A percentile compares a stretch with the other conserved stretches of the same genome.
Conservation (phyloP, 92 coral and sea anemone species). For the Phenganax stokvisi region DNA sequence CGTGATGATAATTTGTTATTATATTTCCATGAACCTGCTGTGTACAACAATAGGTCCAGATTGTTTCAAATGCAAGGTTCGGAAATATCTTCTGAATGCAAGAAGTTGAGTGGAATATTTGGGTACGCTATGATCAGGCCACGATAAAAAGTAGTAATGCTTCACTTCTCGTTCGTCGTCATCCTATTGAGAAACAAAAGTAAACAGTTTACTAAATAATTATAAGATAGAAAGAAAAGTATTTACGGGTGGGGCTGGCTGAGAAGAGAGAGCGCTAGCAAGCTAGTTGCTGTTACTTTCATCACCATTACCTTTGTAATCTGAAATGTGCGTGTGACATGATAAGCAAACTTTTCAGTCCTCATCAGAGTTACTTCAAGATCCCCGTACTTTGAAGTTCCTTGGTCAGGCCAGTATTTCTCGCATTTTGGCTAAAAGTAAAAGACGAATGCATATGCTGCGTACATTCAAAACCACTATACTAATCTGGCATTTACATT, state of each 20-base stretch:
- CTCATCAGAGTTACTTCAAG: conserved; percentile 22
- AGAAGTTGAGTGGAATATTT: conserved; percentile 29
- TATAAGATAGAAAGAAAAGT: too few species aligned
- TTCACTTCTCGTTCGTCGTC: conserved; percentile 60
- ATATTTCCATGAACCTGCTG: conserved; percentile 54
- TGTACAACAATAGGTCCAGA: conserved; percentile 80
- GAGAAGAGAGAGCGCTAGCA: too few species aligned
- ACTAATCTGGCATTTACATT: neutral
- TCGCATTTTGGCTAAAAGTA: conserved; percentile 27
- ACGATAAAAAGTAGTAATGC: conserved; percentile 77
- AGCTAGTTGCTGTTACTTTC: too few species aligned
- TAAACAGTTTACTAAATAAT: too few species aligned
- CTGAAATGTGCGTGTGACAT: neutral
- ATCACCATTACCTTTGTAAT: neutral
- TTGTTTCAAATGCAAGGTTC: conserved; percentile 52
- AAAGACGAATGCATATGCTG: neutral
- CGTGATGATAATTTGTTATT: too few species aligned
- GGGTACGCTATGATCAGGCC: conserved; percentile 99
- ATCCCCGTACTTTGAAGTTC: conserved; percentile 6
- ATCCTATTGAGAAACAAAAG: neutral
- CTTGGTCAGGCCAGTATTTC: conserved; percentile 30
- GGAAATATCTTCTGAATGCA: conserved; percentile 70
- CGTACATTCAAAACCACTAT: too few species aligned
- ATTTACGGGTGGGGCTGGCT: too few species aligned
- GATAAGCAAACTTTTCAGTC: conserved; percentile 26